Conservation (phyloP, 2,888 invertebrate genomes). For the Tetrapedia diversipes region DNA sequence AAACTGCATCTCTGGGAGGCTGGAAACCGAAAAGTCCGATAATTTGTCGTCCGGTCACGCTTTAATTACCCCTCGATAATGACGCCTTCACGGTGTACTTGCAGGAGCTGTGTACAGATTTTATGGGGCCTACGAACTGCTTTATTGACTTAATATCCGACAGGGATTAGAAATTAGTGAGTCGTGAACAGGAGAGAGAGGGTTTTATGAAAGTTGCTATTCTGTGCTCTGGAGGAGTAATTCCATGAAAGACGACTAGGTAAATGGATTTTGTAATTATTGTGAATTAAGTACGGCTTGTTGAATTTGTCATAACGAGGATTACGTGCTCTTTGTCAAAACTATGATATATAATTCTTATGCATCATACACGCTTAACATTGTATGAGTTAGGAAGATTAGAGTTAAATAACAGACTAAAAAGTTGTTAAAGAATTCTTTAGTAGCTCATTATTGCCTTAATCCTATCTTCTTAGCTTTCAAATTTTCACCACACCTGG, state of each 20-base stretch:
- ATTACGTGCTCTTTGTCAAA: too few species aligned
- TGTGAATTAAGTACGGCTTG: neutral
- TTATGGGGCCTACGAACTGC: neutral
- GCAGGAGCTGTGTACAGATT: slow-evolving; percentile 7
- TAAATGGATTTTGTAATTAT: neutral
- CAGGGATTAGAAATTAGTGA: slow-evolving; percentile 9
- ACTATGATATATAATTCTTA: too few species aligned
- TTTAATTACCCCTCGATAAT: slow-evolving; percentile 31
- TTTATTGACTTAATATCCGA: slow-evolving; percentile 22
- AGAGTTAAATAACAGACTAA: too few species aligned
- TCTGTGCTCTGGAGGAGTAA: neutral
- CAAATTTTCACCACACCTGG: too few species aligned
- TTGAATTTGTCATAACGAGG: neutral
- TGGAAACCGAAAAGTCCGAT: slow-evolving; percentile 22
- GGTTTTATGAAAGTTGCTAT: neutral
- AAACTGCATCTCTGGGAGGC: slow-evolving; percentile 18
- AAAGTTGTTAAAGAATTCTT: too few species aligned
- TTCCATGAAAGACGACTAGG: neutral
- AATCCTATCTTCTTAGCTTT: too few species aligned
- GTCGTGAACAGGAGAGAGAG: neutral
- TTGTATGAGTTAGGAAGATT: too few species aligned
- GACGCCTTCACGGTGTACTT: neutral
- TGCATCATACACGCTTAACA: too few species aligned
- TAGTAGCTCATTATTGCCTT: too few species aligned
- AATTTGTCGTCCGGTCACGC: slow-evolving; percentile 23